Percentiles rank a stretch among this genome's conserved stretches.
These are phyloP conservation scores for Panulirus ornatus DNA, from an alignment of 1,140 invertebrate species.

Conservation along the genomic window DNA sequence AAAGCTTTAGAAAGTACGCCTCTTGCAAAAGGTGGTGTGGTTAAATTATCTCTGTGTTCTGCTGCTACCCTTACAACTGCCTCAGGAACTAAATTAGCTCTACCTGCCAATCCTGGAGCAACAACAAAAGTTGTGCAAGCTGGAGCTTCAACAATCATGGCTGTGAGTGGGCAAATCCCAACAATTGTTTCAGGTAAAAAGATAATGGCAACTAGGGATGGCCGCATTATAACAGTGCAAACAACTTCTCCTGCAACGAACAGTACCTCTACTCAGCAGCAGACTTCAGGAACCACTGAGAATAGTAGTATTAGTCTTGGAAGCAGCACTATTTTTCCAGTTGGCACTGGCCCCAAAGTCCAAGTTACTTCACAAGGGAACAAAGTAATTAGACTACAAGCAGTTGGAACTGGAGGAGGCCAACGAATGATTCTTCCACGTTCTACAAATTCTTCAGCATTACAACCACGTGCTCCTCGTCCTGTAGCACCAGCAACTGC, in stretches of 20 bases:
- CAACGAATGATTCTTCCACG: slow-evolving; percentile 67
- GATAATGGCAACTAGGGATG: slow-evolving; percentile 71
- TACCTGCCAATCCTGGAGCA: slow-evolving; percentile 27
- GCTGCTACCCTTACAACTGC: slow-evolving; percentile 34
- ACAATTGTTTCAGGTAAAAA: slow-evolving; percentile 70
- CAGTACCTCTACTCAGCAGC: not conserved
- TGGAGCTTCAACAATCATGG: slow-evolving; percentile 65
- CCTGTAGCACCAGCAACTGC: slow-evolving; percentile 59
- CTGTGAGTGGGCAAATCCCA: slow-evolving; percentile 57
- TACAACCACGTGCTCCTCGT: slow-evolving; percentile 48
- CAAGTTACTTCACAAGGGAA: slow-evolving; percentile 65
- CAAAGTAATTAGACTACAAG: slow-evolving; percentile 71
- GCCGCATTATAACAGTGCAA: slow-evolving; percentile 73
- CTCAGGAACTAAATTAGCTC: slow-evolving; percentile 45
- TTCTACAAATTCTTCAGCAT: slow-evolving; percentile 32
- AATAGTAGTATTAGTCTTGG: slow-evolving; percentile 52
- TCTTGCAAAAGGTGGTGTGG: slow-evolving; percentile 49
- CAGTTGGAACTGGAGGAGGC: slow-evolving; percentile 28
- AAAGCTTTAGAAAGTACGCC: slow-evolving; percentile 57
- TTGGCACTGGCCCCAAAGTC: slow-evolving; percentile 67
- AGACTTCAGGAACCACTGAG: slow-evolving; percentile 10
- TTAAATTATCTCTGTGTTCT: slow-evolving; percentile 62
- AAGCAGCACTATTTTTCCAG: slow-evolving; percentile 69
- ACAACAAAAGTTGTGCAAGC: slow-evolving; percentile 55
- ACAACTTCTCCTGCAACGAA: slow-evolving; percentile 24